Evolutionary conservation across 2,113 vertebrate species (phyloP), one percentile per base, ranked within the genome.

Genomic region (Bambusicola thoracicus): DNA sequence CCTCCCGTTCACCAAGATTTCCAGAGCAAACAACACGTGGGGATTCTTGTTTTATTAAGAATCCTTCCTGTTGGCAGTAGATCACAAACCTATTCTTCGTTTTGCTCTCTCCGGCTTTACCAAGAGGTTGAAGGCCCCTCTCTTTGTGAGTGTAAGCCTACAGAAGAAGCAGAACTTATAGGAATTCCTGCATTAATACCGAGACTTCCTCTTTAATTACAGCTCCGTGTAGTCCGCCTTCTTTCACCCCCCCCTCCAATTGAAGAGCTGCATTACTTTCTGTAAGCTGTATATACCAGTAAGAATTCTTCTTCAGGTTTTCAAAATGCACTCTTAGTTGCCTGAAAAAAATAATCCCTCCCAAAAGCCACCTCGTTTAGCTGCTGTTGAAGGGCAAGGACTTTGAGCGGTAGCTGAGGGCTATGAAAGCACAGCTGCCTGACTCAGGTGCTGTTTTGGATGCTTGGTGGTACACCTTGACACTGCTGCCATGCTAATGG

Each of bases 21-120:
- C 62, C 49, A 74, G 66, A 1, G 6, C 78, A 20, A 91, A 58
- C 7, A 5, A 7, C n/a, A 61, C 62, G 79, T 70, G 70, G 19
- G 66, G 72, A 61, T 82, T 73, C 65, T 30, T 95, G 89, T 95
- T 93, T 94, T 87, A 48, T 85, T 92, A 75, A 69, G 80, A 65
- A 59, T 67, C 34, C 46, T 72, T 59, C 70, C 65, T 56, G 59
- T 68, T 55, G 66, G 73, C 77, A 51, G 1, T 3, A 68, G 67
- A 46, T 79, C 67, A n/a, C 55, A 69, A 78, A 87, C 73, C 65
- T 94, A 59, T 83, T 88, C 91, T 95, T 93, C 59, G 70, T 92
- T 83, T 93, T 85, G 29, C 27, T 51, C 79, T 70, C 81, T 55
- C 44, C 43, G 43, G 44, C 65, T 85, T 78, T 79, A n/a, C 43